Evolutionary conservation across 2,888 invertebrate species (phyloP), one percentile per base, ranked within the genome.

Genomic region (Dryobota labecula): DNA sequence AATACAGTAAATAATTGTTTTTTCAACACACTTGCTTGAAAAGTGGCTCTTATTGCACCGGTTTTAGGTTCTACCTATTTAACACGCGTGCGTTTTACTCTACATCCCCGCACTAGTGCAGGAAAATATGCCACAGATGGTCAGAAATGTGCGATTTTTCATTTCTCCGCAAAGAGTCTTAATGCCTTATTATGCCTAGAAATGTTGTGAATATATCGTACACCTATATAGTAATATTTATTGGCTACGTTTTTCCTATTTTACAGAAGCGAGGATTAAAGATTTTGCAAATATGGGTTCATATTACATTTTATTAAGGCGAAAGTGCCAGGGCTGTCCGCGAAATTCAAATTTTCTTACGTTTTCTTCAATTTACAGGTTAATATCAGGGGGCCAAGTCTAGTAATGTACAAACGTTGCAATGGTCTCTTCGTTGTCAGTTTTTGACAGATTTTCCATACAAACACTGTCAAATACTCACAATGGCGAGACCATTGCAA

Each of bases 1-100:
- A 66, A 47, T 53, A 13, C 20, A 41, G 9, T 45, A 38, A 43
- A 51, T 51, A 51, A n/a, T 49, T n/a, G 45, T 11, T 61, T 61
- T 30, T n/a, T 27, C 13, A n/a, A 41, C 13, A 41, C 27, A 4
- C 4, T 41, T 41, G 13, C 41, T 60, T 47, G 15, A 61, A 27
- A 15, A 18, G 30, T 45, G 2, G 6, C 47, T 5, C 9, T 30
- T 9, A 41, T 41, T 27, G 13, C 27, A 58, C 24, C 15, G 13
- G 13, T 4, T 27, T 43, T 41, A 27, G 13, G 20, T 27, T 8
- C 27, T 11, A 13, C 13, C 13, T 15, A 27, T n/a, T 33, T n/a
- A 54, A n/a, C 30, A 33, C 20, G 3, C 13, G 30, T 30, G 54
- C n/a, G 30, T 45, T 53, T 53, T 54, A 30, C 30, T 30, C n/a